Evolutionary conservation across 2,888 invertebrate species (phyloP).

Genomic region (Aethes cnicana): DNA sequence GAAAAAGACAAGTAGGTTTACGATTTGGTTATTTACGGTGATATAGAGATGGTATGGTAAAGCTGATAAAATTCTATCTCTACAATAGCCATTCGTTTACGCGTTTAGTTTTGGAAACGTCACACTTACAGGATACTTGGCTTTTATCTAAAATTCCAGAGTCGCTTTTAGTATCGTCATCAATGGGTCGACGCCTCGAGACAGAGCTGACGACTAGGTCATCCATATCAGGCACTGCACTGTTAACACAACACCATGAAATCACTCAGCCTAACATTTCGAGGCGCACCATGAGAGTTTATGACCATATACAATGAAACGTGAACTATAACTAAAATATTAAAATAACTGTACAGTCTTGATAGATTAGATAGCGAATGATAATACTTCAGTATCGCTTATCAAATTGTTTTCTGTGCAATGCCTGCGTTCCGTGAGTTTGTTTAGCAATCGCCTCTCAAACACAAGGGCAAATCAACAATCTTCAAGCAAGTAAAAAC

Average conservation of each 20-base stretch:
- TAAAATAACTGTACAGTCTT: constrained; percentile 48
- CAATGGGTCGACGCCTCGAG: constrained; percentile 63
- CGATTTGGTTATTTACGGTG: constrained; percentile 11
- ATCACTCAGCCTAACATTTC: constrained; percentile 39
- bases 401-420: constrained; percentile 60
- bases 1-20: constrained; percentile 6
- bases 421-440: constrained; percentile 34
- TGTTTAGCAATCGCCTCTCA: constrained; percentile 38
- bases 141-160: constrained; percentile 59
- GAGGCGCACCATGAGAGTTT: constrained; percentile 40
- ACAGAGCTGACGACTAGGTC: constrained; percentile 50
- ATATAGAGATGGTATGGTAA: constrained; percentile 16
- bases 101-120: constrained; percentile 26
- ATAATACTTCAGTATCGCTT: constrained; percentile 55
- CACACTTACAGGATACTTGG: constrained; percentile 57
- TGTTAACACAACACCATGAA: constrained; percentile 41
- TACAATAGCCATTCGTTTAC: constrained; percentile 25
- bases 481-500: constrained; percentile 11
- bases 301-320: constrained; percentile 55
- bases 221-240: constrained; percentile 51
- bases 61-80: constrained; percentile 25
- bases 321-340: constrained; percentile 72
- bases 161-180: constrained; percentile 73
- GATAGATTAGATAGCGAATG: constrained; percentile 70
- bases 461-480: constrained; percentile 39